Evolutionary conservation across 2,888 invertebrate species (phyloP).

Genomic region (Oasisia sp.): DNA sequence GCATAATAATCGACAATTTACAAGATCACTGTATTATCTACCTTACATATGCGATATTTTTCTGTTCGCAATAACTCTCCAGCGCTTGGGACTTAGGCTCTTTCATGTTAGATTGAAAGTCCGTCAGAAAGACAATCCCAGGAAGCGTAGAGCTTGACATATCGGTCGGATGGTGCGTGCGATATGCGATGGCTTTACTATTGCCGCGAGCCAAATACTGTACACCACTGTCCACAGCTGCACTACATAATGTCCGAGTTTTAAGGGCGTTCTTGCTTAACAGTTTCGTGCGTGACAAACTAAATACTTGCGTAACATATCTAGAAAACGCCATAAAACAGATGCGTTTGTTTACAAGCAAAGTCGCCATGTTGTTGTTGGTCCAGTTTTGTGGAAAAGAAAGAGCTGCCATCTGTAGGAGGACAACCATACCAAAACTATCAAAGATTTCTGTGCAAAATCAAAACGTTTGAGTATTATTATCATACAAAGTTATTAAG

Average conservation of each 20-base stretch:
- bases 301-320: neutral
- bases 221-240: neutral
- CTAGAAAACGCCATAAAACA: neutral
- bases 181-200: neutral
- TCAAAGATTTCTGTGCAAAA: neutral
- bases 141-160: constrained; percentile 25
- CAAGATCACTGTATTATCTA: constrained; percentile 21
- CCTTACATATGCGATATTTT: constrained; percentile 37
- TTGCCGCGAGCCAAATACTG: neutral
- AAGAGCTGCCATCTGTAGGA: neutral
- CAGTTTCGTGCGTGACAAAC: constrained; percentile 3
- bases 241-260: neutral
- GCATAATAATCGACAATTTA: neutral
- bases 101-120: constrained; percentile 41
- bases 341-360: neutral
- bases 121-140: constrained; percentile 41
- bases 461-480: neutral
- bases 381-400: neutral
- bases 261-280: neutral
- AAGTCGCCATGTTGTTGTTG: neutral
- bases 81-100: constrained; percentile 40
- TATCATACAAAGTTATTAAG: too few relatives aligned
- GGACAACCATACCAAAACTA: neutral
- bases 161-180: neutral
- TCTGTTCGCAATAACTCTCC: constrained; percentile 38